Percentiles rank a stretch among this genome's conserved stretches.
Evolutionary conservation across 2,113 vertebrate species (phyloP).

Genomic region (Lepisosteus osseus): DNA sequence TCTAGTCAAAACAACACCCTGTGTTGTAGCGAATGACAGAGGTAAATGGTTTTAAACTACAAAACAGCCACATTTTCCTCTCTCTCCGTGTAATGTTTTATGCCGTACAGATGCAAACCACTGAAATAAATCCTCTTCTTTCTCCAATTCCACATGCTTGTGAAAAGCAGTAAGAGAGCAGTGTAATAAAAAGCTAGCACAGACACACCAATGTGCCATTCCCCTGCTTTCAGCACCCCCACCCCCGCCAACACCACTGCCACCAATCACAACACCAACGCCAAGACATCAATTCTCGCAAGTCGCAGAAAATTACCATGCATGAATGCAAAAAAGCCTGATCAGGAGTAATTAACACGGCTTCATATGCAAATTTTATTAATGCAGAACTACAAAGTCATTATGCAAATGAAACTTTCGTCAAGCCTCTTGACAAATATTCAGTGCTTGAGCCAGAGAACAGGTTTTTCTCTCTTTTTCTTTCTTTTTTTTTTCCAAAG

Average conservation of each 20-base stretch:
- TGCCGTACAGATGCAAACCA: slow-evolving; percentile 27
- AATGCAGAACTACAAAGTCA: slow-evolving; percentile 99
- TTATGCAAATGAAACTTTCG: slow-evolving; percentile 99
- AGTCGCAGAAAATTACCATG: slow-evolving; percentile 99
- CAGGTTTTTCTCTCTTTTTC: slow-evolving; percentile 65
- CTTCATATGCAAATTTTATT: slow-evolving; percentile 99
- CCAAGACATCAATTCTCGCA: slow-evolving; percentile 99
- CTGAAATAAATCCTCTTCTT: slow-evolving; percentile 40
- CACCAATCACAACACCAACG: slow-evolving; percentile 72
- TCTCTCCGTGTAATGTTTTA: slow-evolving; percentile 27
- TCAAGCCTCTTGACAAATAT: slow-evolving; percentile 99
- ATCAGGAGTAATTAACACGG: slow-evolving; percentile 99
- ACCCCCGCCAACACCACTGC: slow-evolving; percentile 43
- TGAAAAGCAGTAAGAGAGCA: slow-evolving; percentile 25
- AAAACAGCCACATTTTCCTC: slow-evolving; percentile 16
- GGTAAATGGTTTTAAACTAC: slow-evolving; percentile 51
- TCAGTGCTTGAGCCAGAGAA: slow-evolving; percentile 92
- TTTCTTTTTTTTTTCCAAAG: slow-evolving; percentile 47
- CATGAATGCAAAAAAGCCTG: slow-evolving; percentile 99
- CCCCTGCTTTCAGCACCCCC: slow-evolving; percentile 51
- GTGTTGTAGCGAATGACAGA: slow-evolving; percentile 45
- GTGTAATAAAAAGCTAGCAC: slow-evolving; percentile 33
- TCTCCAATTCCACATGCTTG: slow-evolving; percentile 50
- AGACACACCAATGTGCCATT: slow-evolving; percentile 39
- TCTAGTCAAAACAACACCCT: not conserved